Base-by-base conservation (phyloP, 2,888 invertebrate species). In the Bedellia somnulentella region DNA sequence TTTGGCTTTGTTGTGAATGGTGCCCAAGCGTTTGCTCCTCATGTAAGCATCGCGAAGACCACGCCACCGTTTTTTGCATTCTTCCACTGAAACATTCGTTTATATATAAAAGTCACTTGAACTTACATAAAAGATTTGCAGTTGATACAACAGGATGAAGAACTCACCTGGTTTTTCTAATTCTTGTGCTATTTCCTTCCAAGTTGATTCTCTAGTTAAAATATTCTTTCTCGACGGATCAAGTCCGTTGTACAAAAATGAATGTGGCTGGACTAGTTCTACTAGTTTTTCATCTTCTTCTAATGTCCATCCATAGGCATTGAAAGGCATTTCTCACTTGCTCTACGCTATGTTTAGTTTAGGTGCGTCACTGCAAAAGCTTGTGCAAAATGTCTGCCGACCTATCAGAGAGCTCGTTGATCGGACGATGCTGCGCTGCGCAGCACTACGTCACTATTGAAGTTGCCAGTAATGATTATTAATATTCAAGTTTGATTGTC, bases 11-110 rank as follows among this genome's bases (percentile, higher is more conserved):
- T n/a, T n/a, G 38, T 67, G 64, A 41, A 64, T 44, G 2, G 58
- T 50, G 13, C 68, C 68, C 28, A 61, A 39, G 16, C 77, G 59
- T 34, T 66, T 71, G 39, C 70, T 70, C 30, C 78, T 71, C 46
- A 75, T 66, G 49, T 77, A 80, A 27, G 78, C 63, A 48, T 80
- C 79, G 11, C 79, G 57, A 25, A 80, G 55, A 9, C 78, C 76
- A 30, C 78, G 56, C 80, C 80, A 80, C 23, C 79, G 62, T 39
- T 78, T 78, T 39, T 78, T 76, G 49, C 79, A 79, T 58, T 79
- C 79, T 40, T 76, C 78, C 45, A 75, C 78, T 78, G 57, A 16
- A 67, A n/a, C n/a, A n/a, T n/a, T n/a, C n/a, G n/a, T n/a, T n/a
- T n/a, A n/a, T n/a, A n/a, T n/a, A n/a, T n/a, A n/a, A n/a, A n/a